Evolutionary conservation across 1,140 invertebrate genomes (phyloP), one percentile per base, ranked within the genome.

Genomic region (Ruditapes philippinarum): DNA sequence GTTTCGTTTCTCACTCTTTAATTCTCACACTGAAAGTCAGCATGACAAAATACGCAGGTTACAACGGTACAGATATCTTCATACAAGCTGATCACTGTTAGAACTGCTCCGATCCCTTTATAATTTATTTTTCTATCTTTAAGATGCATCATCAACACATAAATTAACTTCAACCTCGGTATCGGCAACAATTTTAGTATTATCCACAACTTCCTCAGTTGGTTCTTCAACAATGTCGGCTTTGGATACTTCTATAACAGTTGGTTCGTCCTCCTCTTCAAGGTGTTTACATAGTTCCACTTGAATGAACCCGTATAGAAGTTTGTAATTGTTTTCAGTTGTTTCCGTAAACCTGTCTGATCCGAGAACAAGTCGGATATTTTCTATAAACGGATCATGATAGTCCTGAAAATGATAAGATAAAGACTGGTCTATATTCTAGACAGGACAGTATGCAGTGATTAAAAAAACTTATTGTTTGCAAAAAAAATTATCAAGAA

Each of bases 301-400:
- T 12, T 89, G 78, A 36, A 89, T 45, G 51, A 89, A 89, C 60
- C 74, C 33, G 38, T 74, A 89, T 14, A 89, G 65, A 22, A 82
- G 65, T n/a, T 81, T 82, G 54, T 68, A 89, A 45, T 73, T 82
- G 31, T 54, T 62, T 42, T 89, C 87, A 11, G 87, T 89, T 14
- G 78, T 42, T 54, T 89, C 87, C 1, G 87, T 89, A 68, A 89
- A 89, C 28, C 87, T 54, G 40, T 89, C 87, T 42, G 87, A 82
- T 33, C 87, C 87, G 0, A 89, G 68, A 33, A 12, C 4, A 17
- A 57, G 31, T 65, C 62, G n/a, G 14, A 89, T 70, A 4, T 65
- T 82, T 25, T 81, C 78, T 1, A 89, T 81, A 60, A 89, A 89
- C 11, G 87, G 78, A 1, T 36, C 36, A 14, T 70, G 45, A 22